Evolutionary conservation across 2,888 invertebrate genomes (phyloP).

Genomic region (Callosobruchus maculatus): DNA sequence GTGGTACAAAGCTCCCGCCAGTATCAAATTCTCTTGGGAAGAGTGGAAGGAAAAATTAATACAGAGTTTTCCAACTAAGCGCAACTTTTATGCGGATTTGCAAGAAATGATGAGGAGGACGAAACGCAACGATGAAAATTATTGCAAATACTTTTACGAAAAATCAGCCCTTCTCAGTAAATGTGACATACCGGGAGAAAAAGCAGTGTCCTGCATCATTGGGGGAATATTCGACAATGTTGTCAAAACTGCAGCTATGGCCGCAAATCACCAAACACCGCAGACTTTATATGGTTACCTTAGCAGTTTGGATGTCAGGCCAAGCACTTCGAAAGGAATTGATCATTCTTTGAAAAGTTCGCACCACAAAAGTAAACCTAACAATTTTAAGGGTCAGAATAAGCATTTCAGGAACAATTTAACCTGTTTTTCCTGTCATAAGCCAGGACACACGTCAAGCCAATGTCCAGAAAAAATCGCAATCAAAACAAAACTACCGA

Average conservation of each 20-base stretch:
- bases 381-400: background rate
- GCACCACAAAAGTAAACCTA: background rate
- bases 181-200: slow-evolving; percentile 18
- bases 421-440: background rate
- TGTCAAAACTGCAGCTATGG: slow-evolving; percentile 17
- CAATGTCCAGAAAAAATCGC: background rate
- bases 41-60: slow-evolving; percentile 23
- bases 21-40: slow-evolving; percentile 16
- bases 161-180: slow-evolving; percentile 20
- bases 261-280: slow-evolving; percentile 16
- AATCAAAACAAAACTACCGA: background rate
- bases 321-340: background rate
- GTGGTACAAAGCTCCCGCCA: slow-evolving; percentile 13
- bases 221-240: slow-evolving; percentile 19
- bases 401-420: background rate
- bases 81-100: slow-evolving; percentile 14
- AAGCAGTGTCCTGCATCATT: slow-evolving; percentile 24
- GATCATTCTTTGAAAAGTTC: background rate
- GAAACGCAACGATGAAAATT: slow-evolving; percentile 20
- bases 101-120: slow-evolving; percentile 17
- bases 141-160: slow-evolving; percentile 21
- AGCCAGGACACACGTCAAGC: slow-evolving; percentile 1
- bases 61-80: slow-evolving; percentile 15
- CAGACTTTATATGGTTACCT: slow-evolving; percentile 17
- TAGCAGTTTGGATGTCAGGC: slow-evolving; percentile 6